Evolutionary conservation across 2,113 vertebrate species (phyloP).

Genomic region (Hypocryptadius cinnamomeus): DNA sequence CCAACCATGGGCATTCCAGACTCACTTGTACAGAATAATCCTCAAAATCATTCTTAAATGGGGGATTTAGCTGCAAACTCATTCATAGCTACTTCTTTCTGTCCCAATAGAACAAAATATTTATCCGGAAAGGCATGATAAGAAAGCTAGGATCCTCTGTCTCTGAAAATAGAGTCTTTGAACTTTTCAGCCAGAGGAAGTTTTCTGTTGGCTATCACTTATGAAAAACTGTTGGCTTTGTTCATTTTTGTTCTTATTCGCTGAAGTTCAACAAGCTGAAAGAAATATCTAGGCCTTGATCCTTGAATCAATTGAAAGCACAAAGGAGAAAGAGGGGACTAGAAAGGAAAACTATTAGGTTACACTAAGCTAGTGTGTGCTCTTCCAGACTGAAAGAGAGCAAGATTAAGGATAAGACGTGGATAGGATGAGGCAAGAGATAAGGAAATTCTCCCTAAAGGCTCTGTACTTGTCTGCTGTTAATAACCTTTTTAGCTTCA

Average conservation of each 20-base stretch:
- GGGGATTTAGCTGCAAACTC: neutral
- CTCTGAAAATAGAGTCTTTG: conserved; percentile 25
- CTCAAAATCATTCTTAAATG: neutral
- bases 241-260: conserved; percentile 22
- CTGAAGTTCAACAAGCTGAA: conserved; percentile 5
- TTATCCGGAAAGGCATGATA: neutral
- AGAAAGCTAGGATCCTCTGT: neutral
- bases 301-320: conserved; percentile 12
- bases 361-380: neutral
- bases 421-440: neutral
- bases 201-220: conserved; percentile 51
- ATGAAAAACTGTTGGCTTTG: conserved; percentile 40
- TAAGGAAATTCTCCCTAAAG: conserved; percentile 4
- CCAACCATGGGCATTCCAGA: neutral
- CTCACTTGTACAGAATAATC: neutral
- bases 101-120: neutral
- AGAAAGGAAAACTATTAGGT: neutral
- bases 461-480: neutral
- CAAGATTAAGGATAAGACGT: neutral
- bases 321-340: neutral
- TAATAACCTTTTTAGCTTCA: neutral
- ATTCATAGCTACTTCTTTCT: neutral
- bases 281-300: conserved; percentile 34
- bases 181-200: conserved; percentile 45
- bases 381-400: neutral